Base-by-base conservation (phyloP, 2,888 invertebrate species). In the Agonopterix heracliana region DNA sequence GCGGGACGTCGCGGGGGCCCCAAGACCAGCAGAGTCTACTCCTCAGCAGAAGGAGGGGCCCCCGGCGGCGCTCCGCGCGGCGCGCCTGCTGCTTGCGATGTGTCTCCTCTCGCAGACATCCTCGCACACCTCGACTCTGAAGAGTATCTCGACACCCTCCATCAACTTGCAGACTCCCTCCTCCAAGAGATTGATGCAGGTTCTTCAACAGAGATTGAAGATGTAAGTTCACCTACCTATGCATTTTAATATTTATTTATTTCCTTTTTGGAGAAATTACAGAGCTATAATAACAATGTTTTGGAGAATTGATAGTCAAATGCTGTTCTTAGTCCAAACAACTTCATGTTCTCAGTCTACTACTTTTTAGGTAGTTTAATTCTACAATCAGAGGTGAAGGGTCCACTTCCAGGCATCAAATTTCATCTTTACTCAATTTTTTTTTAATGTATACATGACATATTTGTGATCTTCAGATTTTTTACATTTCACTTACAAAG, bases 41-140 rank as follows among this genome's bases (percentile, higher is more conserved):
- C 97, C 97, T 98, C 98, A 91, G 98, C 93, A 96, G 98, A 97
- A 96, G 92, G 94, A 92, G 91, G 92, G 91, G 91, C 90, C 91
- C 82, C 92, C 92, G 91, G 83, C 91, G 92, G 93, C 92, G 90
- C 82, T 89, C 86, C 90, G 90, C 89, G 89, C 91, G 91, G 91
- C 91, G 46, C 91, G 93, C 63, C 90, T 92, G 91, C 92, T 92
- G 90, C 91, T 94, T 79, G 89, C 93, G 89, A 91, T 93, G 78
- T 94, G 92, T 91, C 93, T 94, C 90, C 94, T 95, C 90, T 95
- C 92, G 90, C 94, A 91, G 95, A 95, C 90, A 88, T 95, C 90
- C 91, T 95, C 91, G 91, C 92, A 65, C 93, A 94, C 75, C 90
- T 95, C 90, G 93, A 94, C 89, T 91, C 91, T 66, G 92, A 93